Evolutionary conservation across 92 coral and sea anemone species (phyloP).

Genomic region (Zoanthus sociatus): DNA sequence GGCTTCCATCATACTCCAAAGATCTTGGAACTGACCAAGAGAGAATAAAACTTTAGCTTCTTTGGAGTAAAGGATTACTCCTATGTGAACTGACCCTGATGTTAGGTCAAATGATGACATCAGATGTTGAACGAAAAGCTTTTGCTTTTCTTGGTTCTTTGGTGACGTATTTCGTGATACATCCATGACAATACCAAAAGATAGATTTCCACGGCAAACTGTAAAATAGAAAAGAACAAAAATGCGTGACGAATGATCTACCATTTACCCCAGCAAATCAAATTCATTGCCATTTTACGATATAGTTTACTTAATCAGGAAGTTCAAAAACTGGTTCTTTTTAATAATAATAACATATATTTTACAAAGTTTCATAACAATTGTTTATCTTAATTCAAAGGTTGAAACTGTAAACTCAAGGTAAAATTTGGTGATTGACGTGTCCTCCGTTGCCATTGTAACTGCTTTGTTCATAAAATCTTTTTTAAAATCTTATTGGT

Average conservation of each 20-base stretch:
- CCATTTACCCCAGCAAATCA: too few species aligned
- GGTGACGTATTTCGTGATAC: background rate
- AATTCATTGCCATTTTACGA: too few species aligned
- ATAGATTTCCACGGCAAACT: conserved; percentile 33
- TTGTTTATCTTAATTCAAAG: too few species aligned
- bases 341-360: too few species aligned
- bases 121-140: conserved; percentile 15
- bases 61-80: conserved; percentile 20
- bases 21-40: conserved; percentile 8
- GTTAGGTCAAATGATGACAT: conserved; percentile 24
- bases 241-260: background rate
- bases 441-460: too few species aligned
- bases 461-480: too few species aligned
- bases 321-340: too few species aligned
- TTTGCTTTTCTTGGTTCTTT: background rate
- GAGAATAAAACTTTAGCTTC: conserved; percentile 16
- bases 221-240: background rate
- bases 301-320: too few species aligned
- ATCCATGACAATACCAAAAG: conserved; percentile 36
- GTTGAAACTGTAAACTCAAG: too few species aligned
- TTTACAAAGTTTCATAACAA: too few species aligned
- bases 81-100: conserved; percentile 9
- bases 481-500: too few species aligned
- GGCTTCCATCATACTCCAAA: conserved; percentile 33
- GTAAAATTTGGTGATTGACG: too few species aligned